Percentiles rank a stretch among this genome's conserved stretches.
Conservation (phyloP, 1,140 invertebrate species). For the Bathynomus jamesi region DNA sequence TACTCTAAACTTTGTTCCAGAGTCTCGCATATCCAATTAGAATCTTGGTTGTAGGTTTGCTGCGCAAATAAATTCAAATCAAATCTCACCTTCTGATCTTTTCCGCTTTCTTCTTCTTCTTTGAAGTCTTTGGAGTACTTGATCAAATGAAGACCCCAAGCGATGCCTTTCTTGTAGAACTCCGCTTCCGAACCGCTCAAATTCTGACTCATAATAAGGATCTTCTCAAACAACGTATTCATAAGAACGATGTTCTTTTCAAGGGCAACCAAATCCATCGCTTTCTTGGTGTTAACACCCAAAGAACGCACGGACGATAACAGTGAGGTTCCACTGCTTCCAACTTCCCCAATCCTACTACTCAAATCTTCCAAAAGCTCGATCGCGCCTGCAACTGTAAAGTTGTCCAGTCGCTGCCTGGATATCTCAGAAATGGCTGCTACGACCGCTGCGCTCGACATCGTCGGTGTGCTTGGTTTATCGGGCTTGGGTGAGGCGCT, state of each 20-base stretch:
- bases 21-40: background rate
- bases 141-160: background rate
- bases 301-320: background rate
- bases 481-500: background rate
- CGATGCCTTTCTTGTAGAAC: background rate
- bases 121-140: background rate
- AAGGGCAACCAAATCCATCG: background rate
- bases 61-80: background rate
- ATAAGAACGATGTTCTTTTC: background rate
- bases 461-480: background rate
- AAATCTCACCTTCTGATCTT: background rate
- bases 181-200: background rate
- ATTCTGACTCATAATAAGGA: background rate
- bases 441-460: background rate
- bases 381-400: background rate
- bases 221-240: background rate
- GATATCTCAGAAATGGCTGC: background rate
- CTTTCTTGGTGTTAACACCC: background rate
- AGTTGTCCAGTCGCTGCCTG: background rate
- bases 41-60: background rate
- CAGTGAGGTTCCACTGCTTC: background rate
- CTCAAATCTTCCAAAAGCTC: background rate
- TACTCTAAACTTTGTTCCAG: background rate
- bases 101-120: background rate
- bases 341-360: background rate